phyloP scores from a whole-genome alignment of 1,140 invertebrate species.

The Hypothenemus hampei region DNA sequence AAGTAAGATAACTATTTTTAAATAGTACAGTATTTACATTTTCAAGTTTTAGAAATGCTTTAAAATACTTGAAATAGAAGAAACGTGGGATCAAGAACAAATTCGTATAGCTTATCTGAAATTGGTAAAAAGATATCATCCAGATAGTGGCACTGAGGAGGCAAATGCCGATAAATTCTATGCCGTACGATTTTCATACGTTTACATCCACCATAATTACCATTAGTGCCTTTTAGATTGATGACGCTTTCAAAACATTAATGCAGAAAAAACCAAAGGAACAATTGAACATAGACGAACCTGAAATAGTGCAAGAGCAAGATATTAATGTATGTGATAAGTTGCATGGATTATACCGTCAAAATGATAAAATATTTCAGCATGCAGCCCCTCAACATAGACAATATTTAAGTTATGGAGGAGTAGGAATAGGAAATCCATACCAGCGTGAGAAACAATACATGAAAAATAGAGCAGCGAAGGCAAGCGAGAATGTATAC shows the following conservation, averaged over 20 bases:
- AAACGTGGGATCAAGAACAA: conserved; percentile 64
- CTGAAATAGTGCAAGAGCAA: conserved; percentile 45
- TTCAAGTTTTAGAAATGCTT: conserved; percentile 57
- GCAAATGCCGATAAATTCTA: conserved; percentile 68
- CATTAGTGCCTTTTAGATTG: conserved; percentile 31
- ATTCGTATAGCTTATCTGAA: conserved; percentile 67
- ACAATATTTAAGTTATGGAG: conserved; percentile 77
- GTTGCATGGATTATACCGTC: neutral
- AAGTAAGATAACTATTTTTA: neutral
- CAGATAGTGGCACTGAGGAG: conserved; percentile 65
- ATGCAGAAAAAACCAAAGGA: conserved; percentile 54
- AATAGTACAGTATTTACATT: neutral
- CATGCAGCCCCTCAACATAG: conserved; percentile 85
- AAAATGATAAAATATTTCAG: conserved; percentile 44
- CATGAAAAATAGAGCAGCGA: conserved; percentile 60
- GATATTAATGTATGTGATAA: conserved; percentile 43
- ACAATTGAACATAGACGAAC: conserved; percentile 43
- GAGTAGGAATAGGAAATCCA: conserved; percentile 70
- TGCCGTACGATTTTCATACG: conserved; percentile 47
- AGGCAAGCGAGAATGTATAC: conserved; percentile 69
- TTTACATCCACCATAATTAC: conserved; percentile 2
- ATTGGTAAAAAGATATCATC: conserved; percentile 76
- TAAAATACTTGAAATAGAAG: conserved; percentile 58
- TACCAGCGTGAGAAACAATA: conserved; percentile 73
- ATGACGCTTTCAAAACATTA: conserved; percentile 47